Evolutionary conservation across 2,113 vertebrate genomes (phyloP).

Genomic region (Phocoena phocoena): DNA sequence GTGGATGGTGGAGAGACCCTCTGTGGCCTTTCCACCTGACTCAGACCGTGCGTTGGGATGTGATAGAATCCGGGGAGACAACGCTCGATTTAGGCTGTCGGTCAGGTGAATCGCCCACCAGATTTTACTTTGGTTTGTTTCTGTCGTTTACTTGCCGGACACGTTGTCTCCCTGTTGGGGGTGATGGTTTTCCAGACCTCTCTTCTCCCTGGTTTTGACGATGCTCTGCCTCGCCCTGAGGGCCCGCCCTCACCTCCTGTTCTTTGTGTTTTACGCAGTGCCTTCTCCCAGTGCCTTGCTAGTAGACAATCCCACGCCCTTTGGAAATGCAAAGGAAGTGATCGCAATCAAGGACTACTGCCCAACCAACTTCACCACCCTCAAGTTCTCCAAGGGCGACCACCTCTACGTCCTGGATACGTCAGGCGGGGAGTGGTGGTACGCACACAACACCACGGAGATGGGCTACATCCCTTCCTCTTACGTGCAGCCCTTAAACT

Average conservation of each 20-base stretch:
- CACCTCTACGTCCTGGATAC: constrained; percentile 95
- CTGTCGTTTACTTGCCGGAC: fast-evolving
- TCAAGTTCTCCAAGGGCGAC: constrained; percentile 97
- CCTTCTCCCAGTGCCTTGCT: constrained; percentile 97
- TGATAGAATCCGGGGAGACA: fast-evolving
- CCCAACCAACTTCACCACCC: constrained; percentile 95
- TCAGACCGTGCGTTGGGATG: not conserved
- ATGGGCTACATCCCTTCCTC: constrained; percentile 98
- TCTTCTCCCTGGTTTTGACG: fast-evolving
- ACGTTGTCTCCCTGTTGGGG: fast-evolving
- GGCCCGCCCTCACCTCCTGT: constrained; percentile 3
- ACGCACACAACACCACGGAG: constrained; percentile 97
- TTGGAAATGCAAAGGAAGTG: constrained; percentile 93
- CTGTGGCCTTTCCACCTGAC: not conserved
- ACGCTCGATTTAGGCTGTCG: fast-evolving
- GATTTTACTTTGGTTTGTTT: not conserved
- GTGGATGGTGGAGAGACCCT: not conserved
- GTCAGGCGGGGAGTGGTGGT: constrained; percentile 97
- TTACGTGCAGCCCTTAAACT: constrained; percentile 92
- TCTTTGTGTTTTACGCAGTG: constrained; percentile 84
- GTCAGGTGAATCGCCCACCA: fast-evolving
- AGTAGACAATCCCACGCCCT: constrained; percentile 88
- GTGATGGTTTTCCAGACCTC: not conserved
- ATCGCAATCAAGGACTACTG: constrained; percentile 97
- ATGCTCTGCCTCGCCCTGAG: fast-evolving